phyloP scores from a whole-genome alignment of 2,888 invertebrate genomes.

The Microchrysa polita region DNA sequence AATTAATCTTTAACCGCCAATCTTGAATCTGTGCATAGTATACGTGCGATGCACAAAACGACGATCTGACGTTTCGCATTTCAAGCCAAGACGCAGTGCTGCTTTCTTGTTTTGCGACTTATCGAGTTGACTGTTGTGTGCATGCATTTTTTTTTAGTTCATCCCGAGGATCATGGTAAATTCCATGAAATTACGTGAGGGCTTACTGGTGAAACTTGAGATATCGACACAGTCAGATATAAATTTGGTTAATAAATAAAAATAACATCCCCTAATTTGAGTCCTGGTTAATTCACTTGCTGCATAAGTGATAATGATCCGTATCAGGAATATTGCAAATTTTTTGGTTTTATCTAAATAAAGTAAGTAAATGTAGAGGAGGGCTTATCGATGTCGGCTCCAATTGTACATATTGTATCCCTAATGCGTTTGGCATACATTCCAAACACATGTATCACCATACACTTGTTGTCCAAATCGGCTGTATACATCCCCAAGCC shows the following conservation, averaged over 20 bases:
- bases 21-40: slow-evolving; percentile 46
- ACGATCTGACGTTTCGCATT: slow-evolving; percentile 3
- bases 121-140: too few relatives aligned
- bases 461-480: slow-evolving; percentile 23
- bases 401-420: too few relatives aligned
- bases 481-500: too few relatives aligned
- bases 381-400: too few relatives aligned
- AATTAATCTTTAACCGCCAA: slow-evolving; percentile 48
- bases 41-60: neutral
- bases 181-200: neutral
- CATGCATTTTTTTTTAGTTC: neutral
- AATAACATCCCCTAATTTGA: too few relatives aligned
- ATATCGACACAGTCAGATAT: neutral
- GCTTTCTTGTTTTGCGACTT: neutral
- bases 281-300: too few relatives aligned
- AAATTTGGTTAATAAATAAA: too few relatives aligned
- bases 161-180: neutral
- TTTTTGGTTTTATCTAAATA: too few relatives aligned
- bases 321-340: too few relatives aligned
- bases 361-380: too few relatives aligned
- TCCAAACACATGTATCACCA: slow-evolving; percentile 5
- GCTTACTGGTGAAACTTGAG: neutral
- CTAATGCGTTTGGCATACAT: neutral
- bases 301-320: too few relatives aligned
- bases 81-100: neutral